Evolutionary conservation across 2,113 vertebrate species (phyloP), one percentile per base, ranked within the genome.

Genomic region (Collichthys lucidus): DNA sequence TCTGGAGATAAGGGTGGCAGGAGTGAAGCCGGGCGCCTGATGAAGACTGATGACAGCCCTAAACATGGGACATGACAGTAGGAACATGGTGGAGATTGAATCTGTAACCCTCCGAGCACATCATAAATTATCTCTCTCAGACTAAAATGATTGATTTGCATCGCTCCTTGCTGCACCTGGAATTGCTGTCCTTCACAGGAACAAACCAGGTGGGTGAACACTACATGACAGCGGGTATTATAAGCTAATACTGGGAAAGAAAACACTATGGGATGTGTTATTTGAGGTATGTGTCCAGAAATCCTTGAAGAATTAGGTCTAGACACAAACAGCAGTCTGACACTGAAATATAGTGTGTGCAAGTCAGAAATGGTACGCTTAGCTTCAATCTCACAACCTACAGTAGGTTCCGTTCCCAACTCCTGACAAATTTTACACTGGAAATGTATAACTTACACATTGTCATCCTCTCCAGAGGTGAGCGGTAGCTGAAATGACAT

Each of bases 91-190:
- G 92, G 92, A 97, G 96, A 98, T 97, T 97, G 95, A 96, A 97
- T 97, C 93, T 92, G 93, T 95, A 96, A 96, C 96, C 97, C 96
- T 96, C 93, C 93, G 95, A 96, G 95, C 95, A 95, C 96, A 96
- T 97, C 97, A 97, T 97, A 98, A 97, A 98, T 99, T 97, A 96
- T 97, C 96, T 95, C 94, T 96, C 93, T 94, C 95, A 94, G 94
- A 96, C 96, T 95, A 93, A 96, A 97, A 96, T 98, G 97, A 98
- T 97, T 97, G 97, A 98, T 97, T 97, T 96, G 95, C 96, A 95
- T 94, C 88, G 93, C 90, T 92, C 90, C 91, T 77, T 73, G 92
- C 93, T 92, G 85, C 96, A 96, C 91, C 95, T 95, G 96, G 95
- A 96, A 95, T 95, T 93, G 75, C 74, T 81, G 89, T 82, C 90